Conservation (phyloP, 2,797 vertebrate species). For the Coilia nasus region DNA sequence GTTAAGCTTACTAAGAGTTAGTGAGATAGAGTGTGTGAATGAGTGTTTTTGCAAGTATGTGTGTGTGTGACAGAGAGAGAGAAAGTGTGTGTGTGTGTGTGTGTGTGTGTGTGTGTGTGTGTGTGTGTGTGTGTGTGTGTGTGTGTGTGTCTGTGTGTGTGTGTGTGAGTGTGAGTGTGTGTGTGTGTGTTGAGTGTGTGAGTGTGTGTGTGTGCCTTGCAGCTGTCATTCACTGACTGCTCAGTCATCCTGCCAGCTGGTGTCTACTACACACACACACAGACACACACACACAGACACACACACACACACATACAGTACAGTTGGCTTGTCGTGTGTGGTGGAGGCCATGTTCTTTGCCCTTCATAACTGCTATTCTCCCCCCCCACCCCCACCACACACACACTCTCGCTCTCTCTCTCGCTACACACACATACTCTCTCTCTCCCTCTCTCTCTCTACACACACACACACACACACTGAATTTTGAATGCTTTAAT, state of each 20-base stretch:
- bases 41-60: background rate
- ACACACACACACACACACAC: background rate
- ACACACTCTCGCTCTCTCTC: no score
- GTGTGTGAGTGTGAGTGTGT: conserved; percentile 3
- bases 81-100: background rate
- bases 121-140: conserved; percentile 27
- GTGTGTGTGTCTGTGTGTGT: conserved; percentile 1
- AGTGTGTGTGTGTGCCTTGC: background rate
- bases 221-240: background rate
- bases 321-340: background rate
- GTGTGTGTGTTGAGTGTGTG: conserved; percentile 13
- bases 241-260: background rate
- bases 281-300: conserved; percentile 60
- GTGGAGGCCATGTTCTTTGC: background rate
- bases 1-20: background rate
- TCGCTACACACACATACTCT: no score
- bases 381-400: no score
- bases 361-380: background rate
- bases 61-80: background rate
- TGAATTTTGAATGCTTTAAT: background rate
- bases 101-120: conserved; percentile 5
- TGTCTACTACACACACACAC: conserved; percentile 46
- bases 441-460: no score
- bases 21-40: background rate
- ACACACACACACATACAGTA: conserved; percentile 55